Conservation (phyloP, 2,888 invertebrate species). For the Meteorus cinctellus region DNA sequence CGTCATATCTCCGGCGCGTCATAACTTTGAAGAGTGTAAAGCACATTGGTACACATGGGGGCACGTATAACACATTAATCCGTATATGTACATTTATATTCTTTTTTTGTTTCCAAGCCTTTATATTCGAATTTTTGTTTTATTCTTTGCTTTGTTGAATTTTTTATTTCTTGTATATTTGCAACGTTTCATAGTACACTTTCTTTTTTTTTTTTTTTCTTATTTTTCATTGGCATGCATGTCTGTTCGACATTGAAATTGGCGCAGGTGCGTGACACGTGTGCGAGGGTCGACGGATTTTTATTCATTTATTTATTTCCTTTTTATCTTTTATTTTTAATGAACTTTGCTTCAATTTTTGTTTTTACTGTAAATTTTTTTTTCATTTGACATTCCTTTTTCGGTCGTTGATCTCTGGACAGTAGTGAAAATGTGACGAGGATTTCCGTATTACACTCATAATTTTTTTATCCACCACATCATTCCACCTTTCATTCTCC, state of each 20-base stretch:
- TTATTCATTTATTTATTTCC: conserved; percentile 23
- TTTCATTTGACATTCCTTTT: not conserved
- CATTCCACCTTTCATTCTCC: not conserved
- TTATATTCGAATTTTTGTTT: conserved; percentile 7
- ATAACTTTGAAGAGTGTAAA: not conserved
- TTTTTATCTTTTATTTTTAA: conserved; percentile 20
- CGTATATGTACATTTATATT: not conserved
- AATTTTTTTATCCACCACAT: not conserved
- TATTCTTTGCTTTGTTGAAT: conserved; percentile 36
- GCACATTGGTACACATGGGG: not conserved
- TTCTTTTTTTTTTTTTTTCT: conserved; percentile 16
- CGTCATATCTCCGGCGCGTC: conserved; percentile 5
- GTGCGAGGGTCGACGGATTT: conserved; percentile 25
- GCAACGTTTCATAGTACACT: conserved; percentile 6
- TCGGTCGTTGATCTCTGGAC: not conserved
- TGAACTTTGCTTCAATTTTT: not conserved
- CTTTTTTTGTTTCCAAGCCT: not conserved
- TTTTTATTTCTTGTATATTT: conserved; percentile 29
- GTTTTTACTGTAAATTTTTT: not conserved
- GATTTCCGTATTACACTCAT: not conserved
- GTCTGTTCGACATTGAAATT: conserved; percentile 26
- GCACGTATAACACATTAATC: conserved; percentile 10
- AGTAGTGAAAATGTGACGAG: not conserved
- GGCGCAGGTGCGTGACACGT: conserved; percentile 39
- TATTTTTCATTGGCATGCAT: conserved; percentile 10